These are phyloP conservation scores for Myiothlypis chrysogaster DNA, from an alignment of 2,797 vertebrate species.

Conservation along the genomic window DNA sequence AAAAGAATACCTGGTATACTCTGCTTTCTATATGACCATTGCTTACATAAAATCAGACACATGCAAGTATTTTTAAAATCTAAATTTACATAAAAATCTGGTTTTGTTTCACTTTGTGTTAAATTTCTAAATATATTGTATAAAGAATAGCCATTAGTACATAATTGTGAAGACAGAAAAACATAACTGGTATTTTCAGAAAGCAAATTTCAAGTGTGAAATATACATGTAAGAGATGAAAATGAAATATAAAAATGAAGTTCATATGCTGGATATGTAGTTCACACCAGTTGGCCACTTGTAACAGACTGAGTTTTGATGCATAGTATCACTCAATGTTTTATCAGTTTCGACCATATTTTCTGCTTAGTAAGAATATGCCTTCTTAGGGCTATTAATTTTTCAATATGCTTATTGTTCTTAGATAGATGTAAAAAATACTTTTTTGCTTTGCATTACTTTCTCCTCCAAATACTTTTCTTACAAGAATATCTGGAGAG, in stretches of 20 bases:
- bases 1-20: not conserved
- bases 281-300: fast-evolving
- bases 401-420: not conserved
- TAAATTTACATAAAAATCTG: not conserved
- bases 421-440: not conserved
- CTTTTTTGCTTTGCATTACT: not conserved
- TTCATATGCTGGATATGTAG: not conserved
- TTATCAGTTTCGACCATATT: not conserved
- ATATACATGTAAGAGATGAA: not conserved
- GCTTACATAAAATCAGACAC: not conserved
- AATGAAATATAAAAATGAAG: not conserved
- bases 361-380: not conserved
- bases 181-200: not conserved
- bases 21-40: not conserved
- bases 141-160: not conserved
- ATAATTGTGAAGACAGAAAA: not conserved
- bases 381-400: not conserved
- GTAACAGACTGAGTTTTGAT: not conserved
- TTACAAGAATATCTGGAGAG: not conserved
- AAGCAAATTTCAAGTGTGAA: not conserved
- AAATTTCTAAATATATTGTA: not conserved
- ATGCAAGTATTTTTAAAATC: not conserved
- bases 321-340: not conserved
- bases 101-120: not conserved
- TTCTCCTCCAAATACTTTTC: not conserved